Conservation (phyloP, 2,113 vertebrate species). For the Indri indri region DNA sequence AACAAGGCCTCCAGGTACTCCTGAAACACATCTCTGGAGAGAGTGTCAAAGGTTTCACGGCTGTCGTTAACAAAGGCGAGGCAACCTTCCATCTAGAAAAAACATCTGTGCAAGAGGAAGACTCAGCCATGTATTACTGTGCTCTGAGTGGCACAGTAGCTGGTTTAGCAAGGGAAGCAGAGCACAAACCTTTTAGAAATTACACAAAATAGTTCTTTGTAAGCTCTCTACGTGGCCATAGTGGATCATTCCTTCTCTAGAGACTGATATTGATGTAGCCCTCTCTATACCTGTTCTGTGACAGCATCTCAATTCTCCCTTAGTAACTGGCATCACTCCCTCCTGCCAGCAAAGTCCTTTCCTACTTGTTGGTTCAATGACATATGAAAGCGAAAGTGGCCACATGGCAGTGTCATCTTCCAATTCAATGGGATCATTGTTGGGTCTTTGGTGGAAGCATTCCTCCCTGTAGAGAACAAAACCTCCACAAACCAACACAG, state of each 20-base stretch:
- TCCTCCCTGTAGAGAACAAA: background rate
- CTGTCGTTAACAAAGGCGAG: background rate
- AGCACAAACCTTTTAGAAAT: background rate
- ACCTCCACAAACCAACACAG: background rate
- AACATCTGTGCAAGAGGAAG: background rate
- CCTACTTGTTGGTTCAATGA: background rate
- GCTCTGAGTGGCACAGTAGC: conserved; percentile 23
- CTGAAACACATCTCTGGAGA: background rate
- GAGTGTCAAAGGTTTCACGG: background rate
- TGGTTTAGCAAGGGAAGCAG: background rate
- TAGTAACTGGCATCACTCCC: background rate
- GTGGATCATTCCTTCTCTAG: background rate
- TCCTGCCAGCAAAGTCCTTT: background rate
- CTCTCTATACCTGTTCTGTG: background rate
- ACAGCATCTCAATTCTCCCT: background rate
- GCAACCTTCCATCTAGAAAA: conserved; percentile 49
- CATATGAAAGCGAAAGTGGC: background rate
- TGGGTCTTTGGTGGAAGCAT: background rate
- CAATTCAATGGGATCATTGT: background rate
- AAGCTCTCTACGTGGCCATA: background rate
- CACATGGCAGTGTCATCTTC: background rate
- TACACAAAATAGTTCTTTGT: background rate
- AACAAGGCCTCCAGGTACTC: background rate
- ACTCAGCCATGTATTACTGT: conserved; percentile 12
- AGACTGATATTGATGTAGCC: background rate